Conservation (phyloP, 1,140 invertebrate species). For the Globodera rostochiensis region DNA sequence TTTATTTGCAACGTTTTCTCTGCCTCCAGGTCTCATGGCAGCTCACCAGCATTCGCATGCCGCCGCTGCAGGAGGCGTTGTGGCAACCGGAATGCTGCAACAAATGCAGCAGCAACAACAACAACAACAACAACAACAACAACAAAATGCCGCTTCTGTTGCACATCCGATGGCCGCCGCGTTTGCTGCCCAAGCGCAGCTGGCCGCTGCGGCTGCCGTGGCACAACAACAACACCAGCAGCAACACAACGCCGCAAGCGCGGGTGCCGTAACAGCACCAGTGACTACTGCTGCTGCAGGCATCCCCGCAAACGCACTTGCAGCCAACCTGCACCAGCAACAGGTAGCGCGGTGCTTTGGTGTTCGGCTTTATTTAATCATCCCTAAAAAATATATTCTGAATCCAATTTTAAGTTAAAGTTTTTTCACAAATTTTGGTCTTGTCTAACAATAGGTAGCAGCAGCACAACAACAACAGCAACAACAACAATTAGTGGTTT, state of each 20-base stretch:
- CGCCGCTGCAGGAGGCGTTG: slow-evolving; percentile 2
- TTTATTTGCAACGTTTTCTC: neutral
- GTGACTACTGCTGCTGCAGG: neutral
- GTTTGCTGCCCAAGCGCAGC: slow-evolving; percentile 20
- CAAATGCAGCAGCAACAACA: slow-evolving; percentile 29
- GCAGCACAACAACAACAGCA: slow-evolving; percentile 27
- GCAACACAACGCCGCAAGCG: neutral
- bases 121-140: slow-evolving; percentile 24
- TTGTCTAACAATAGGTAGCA: neutral
- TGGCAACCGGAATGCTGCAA: neutral
- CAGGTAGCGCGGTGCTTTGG: neutral
- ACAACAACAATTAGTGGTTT: slow-evolving; percentile 21
- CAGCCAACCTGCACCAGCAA: neutral
- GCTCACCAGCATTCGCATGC: slow-evolving; percentile 25
- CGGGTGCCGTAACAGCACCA: neutral
- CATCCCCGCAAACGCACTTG: neutral
- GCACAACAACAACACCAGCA: neutral
- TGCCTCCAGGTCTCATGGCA: neutral
- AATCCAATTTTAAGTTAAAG: no score
- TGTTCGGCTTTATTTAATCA: no score
- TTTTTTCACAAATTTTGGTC: no score
- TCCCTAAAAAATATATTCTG: no score
- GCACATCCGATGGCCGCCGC: slow-evolving; percentile 32
- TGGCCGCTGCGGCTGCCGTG: neutral
- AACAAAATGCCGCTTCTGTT: neutral